A percentile compares a stretch with the other conserved stretches of the same genome.
These are phyloP conservation scores for Oasisia sp. DNA, from an alignment of 2,888 invertebrate genomes.

Conservation along the genomic window DNA sequence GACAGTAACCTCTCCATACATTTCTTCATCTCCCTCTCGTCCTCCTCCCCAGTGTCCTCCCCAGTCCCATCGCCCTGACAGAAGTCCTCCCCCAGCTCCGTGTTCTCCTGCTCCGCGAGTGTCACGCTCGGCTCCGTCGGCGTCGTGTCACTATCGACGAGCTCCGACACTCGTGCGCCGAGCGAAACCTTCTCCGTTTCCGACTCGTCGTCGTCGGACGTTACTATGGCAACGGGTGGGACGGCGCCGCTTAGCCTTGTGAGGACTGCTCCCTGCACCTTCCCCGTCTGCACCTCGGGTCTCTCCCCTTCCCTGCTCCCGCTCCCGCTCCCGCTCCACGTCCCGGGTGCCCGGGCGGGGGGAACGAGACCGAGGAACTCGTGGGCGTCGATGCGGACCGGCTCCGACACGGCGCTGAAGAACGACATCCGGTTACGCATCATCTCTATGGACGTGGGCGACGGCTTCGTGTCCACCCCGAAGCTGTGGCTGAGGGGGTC, in stretches of 20 bases:
- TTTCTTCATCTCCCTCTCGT: not conserved
- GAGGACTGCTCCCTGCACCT: constrained; percentile 24
- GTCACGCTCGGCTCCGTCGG: not conserved
- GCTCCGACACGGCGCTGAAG: constrained; percentile 58
- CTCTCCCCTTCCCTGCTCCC: constrained; percentile 39
- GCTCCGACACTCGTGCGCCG: not conserved
- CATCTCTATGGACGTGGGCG: constrained; percentile 40
- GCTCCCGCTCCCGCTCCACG: constrained; percentile 44
- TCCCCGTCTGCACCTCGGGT: constrained; percentile 34
- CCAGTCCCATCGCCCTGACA: not conserved
- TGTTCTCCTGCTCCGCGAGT: not conserved
- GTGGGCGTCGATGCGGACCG: constrained; percentile 59
- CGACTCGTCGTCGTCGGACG: constrained; percentile 14
- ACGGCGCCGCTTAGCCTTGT: not conserved
- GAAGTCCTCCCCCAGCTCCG: not conserved
- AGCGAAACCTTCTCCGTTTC: constrained; percentile 20
- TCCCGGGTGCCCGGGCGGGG: not conserved
- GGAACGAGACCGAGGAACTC: constrained; percentile 53
- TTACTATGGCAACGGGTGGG: not conserved
- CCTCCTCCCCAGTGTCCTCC: not conserved
- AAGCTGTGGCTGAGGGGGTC: not conserved
- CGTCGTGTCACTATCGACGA: not conserved
- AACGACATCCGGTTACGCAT: constrained; percentile 56
- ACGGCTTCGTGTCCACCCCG: constrained; percentile 34
- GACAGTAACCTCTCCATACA: constrained; percentile 6